Conservation (phyloP, 2,113 vertebrate genomes). For the Actenoides hombroni region DNA sequence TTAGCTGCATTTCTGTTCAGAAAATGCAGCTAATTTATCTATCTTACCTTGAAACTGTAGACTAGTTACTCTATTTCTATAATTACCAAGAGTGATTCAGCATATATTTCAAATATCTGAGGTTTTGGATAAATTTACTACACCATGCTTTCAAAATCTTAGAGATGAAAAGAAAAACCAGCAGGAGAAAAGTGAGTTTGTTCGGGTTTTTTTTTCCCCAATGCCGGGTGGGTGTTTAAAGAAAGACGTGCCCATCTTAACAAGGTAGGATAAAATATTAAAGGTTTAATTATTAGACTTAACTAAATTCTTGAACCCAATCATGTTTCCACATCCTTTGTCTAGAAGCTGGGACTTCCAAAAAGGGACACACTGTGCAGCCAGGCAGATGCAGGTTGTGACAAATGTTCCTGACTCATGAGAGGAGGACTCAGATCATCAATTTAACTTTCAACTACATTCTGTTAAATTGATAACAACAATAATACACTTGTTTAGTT, state of each 20-base stretch:
- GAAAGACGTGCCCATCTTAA: background rate
- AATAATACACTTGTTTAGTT: background rate
- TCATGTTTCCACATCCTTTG: background rate
- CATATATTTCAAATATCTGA: background rate
- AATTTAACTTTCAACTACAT: background rate
- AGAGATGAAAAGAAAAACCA: background rate
- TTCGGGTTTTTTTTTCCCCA: background rate
- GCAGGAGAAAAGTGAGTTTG: background rate
- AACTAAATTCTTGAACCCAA: background rate
- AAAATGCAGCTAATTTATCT: background rate
- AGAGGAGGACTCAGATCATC: rapidly evolving
- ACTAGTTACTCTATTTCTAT: slow-evolving; percentile 19
- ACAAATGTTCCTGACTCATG: background rate
- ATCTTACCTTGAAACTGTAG: slow-evolving; percentile 23
- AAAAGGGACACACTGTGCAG: rapidly evolving
- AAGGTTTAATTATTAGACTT: background rate
- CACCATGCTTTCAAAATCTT: background rate
- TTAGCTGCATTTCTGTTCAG: slow-evolving; percentile 63
- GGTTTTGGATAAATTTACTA: background rate
- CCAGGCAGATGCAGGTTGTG: rapidly evolving
- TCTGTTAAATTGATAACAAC: background rate
- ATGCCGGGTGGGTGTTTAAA: background rate
- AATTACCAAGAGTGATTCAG: slow-evolving; percentile 35
- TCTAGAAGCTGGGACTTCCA: background rate
- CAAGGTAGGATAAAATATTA: background rate